Evolutionary conservation across 2,113 vertebrate species (phyloP).

Genomic region (Pycnonotus jocosus): DNA sequence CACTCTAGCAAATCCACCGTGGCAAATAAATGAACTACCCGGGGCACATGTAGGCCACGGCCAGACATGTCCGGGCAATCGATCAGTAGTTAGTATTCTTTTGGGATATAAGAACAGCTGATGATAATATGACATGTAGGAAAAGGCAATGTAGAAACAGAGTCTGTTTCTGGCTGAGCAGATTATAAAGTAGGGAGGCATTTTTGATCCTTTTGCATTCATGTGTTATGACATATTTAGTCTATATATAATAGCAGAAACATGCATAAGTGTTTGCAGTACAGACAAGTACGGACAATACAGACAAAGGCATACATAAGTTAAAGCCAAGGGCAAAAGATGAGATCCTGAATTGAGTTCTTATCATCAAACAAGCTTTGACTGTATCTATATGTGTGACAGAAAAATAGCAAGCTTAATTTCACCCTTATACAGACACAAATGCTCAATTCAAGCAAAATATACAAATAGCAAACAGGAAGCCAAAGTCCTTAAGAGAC

Average conservation of each 20-base stretch:
- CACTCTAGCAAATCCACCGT: conserved; percentile 88
- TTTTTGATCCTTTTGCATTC: conserved; percentile 35
- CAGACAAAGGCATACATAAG: conserved; percentile 21
- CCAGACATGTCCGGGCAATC: conserved; percentile 82
- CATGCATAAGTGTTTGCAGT: not conserved
- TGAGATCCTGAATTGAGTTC: not conserved
- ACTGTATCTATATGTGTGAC: not conserved
- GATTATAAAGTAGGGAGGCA: conserved; percentile 50
- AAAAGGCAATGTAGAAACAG: conserved; percentile 54
- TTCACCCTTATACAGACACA: conserved; percentile 8
- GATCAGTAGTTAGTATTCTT: conserved; percentile 88
- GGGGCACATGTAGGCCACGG: conserved; percentile 83
- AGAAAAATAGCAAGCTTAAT: conserved; percentile 38
- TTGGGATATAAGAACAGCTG: conserved; percentile 77
- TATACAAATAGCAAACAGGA: not conserved
- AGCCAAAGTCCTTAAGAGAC: not conserved
- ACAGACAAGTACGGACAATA: not conserved
- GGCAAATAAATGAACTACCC: conserved; percentile 91
- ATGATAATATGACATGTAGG: conserved; percentile 81
- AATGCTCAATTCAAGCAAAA: conserved; percentile 2
- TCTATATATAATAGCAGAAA: conserved; percentile 38
- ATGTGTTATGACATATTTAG: conserved; percentile 39
- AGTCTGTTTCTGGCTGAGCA: conserved; percentile 55
- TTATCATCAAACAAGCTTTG: conserved; percentile 36
- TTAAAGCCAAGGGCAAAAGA: conserved; percentile 51